Conservation (phyloP, 2,888 invertebrate genomes). For the Thera obeliscata region DNA sequence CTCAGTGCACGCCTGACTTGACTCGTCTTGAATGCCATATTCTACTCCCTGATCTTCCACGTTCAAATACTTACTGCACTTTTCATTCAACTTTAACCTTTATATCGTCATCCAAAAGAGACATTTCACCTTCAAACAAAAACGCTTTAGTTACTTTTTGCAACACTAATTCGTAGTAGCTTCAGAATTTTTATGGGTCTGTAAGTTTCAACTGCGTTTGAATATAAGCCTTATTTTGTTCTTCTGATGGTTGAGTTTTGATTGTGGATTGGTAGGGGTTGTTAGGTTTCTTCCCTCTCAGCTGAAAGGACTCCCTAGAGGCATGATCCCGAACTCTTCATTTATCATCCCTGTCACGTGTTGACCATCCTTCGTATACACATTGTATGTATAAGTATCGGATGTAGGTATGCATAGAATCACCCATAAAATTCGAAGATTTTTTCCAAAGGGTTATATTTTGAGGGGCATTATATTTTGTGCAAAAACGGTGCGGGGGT, state of each 20-base stretch:
- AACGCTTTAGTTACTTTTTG: constrained; percentile 68
- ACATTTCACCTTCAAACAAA: constrained; percentile 49
- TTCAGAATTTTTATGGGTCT: constrained; percentile 69
- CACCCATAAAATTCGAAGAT: constrained; percentile 47
- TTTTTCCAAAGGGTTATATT: constrained; percentile 13
- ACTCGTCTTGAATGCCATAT: constrained; percentile 72
- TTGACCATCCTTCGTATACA: constrained; percentile 81
- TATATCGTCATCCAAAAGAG: constrained; percentile 44
- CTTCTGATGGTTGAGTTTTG: constrained; percentile 51
- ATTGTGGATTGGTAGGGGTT: constrained; percentile 45
- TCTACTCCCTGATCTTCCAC: constrained; percentile 61
- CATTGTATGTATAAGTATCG: constrained; percentile 57
- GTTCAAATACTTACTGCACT: constrained; percentile 47
- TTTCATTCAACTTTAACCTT: constrained; percentile 50
- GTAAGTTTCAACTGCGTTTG: constrained; percentile 45
- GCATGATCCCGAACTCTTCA: constrained; percentile 80
- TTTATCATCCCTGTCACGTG: constrained; percentile 84
- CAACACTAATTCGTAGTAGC: constrained; percentile 72
- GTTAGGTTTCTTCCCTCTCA: constrained; percentile 66
- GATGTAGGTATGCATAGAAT: constrained; percentile 56
- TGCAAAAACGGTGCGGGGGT: no score
- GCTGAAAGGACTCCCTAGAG: constrained; percentile 77
- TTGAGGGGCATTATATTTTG: not conserved
- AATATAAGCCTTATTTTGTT: constrained; percentile 47
- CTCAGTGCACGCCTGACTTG: constrained; percentile 69